A percentile compares a stretch with the other conserved stretches of the same genome.
These are phyloP conservation scores for Cyaniris semiargus DNA, from an alignment of 2,888 invertebrate species.

Conservation along the genomic window DNA sequence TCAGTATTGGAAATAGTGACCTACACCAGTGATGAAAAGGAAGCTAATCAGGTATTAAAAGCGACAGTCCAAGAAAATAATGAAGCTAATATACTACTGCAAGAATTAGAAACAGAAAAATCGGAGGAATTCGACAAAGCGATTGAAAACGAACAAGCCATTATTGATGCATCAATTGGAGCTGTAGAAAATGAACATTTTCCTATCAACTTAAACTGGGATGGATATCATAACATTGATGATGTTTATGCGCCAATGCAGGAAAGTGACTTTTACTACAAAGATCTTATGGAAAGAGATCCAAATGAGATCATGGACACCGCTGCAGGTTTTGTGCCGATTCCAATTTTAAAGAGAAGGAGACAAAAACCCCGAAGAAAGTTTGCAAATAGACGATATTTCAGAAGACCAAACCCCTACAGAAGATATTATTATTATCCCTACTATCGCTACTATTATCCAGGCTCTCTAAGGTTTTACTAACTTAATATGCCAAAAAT, in stretches of 20 bases:
- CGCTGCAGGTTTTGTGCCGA: slow-evolving; percentile 64
- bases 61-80: neutral
- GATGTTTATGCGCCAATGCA: slow-evolving; percentile 40
- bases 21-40: slow-evolving; percentile 49
- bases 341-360: slow-evolving; percentile 55
- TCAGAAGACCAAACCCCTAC: slow-evolving; percentile 51
- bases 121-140: neutral
- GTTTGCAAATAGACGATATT: slow-evolving; percentile 57
- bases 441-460: slow-evolving; percentile 59
- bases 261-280: slow-evolving; percentile 46
- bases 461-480: slow-evolving; percentile 69
- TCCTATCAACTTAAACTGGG: slow-evolving; percentile 24
- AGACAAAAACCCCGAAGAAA: slow-evolving; percentile 51
- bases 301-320: slow-evolving; percentile 68
- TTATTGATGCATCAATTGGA: slow-evolving; percentile 33
- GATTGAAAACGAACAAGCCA: slow-evolving; percentile 3
- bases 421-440: slow-evolving; percentile 56
- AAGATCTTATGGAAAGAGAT: slow-evolving; percentile 51
- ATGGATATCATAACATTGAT: slow-evolving; percentile 37
- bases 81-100: neutral
- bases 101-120: neutral
- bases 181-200: slow-evolving; percentile 18
- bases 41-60: slow-evolving; percentile 40
- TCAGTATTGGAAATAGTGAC: slow-evolving; percentile 48
- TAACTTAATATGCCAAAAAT: slow-evolving; percentile 44